Evolutionary conservation across 2,797 vertebrate species (phyloP), one percentile per base, ranked within the genome.

Genomic region (Dallia pectoralis): DNA sequence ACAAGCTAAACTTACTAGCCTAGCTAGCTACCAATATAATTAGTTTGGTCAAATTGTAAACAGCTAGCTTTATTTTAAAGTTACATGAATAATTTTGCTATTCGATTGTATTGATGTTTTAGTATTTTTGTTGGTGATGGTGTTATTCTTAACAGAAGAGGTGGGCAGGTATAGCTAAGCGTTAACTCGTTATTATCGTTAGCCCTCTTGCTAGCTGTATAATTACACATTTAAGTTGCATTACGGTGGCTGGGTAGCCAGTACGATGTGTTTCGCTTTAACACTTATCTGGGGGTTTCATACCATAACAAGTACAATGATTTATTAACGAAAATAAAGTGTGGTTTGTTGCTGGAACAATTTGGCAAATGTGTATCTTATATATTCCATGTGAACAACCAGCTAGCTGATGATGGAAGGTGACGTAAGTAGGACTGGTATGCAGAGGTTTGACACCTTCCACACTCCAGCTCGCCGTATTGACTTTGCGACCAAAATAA

Each of bases 391-490:
- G 22, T 19, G 25, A 22, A 56, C 12, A 22, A 56, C 25, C 53
- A 4, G 53, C 53, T 59, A 25, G 48, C 4, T 11, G 36, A 14
- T 27, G n/a, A 77, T 65, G 86, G 86, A 80, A 83, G 88, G 49
- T 92, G 90, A 91, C 85, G 88, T 91, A 16, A 87, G 90, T 86
- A 66, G 76, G 79, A 78, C 80, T 88, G 91, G 90, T 86, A 92
- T 91, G 91, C 86, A 80, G 81, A 80, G 59, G 74, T 81, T 86
- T 90, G 85, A 88, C 90, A 32, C 29, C 5, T 22, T n/a, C n/a
- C 61, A 14, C 15, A 87, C 89, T 85, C 22, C 2, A 74, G 72
- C 74, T 14, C 71, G 56, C 80, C 84, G 77, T 75, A 85, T 72
- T 79, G 70, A 80, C 74, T 81, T 74, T 3, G 22, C 11, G 40